Conservation (phyloP, 2,113 vertebrate species). For the Thamnaconus septentrionalis region DNA sequence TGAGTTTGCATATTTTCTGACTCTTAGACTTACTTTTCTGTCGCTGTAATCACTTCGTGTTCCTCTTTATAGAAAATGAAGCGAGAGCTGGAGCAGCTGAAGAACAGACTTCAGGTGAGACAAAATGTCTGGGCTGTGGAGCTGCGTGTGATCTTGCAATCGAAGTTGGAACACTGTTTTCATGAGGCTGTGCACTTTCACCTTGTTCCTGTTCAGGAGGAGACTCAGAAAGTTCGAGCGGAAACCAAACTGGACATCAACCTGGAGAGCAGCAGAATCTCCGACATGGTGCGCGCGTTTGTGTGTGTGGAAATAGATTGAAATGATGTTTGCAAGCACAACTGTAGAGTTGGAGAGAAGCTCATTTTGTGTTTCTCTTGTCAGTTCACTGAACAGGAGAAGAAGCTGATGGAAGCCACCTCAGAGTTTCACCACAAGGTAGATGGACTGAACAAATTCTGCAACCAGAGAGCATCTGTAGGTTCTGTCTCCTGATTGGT, state of each 20-base stretch:
- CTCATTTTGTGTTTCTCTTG: conserved; percentile 4
- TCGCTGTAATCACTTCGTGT: background rate
- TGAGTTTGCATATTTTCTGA: background rate
- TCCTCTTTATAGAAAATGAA: conserved; percentile 88
- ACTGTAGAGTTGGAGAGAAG: background rate
- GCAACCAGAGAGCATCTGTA: background rate
- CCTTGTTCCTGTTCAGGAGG: conserved; percentile 75
- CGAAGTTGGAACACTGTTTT: background rate
- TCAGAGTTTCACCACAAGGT: conserved; percentile 91
- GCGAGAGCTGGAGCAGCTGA: conserved; percentile 90
- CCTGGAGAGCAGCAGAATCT: conserved; percentile 89
- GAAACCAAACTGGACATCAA: conserved; percentile 95
- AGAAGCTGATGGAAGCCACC: conserved; percentile 88
- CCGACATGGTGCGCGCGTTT: conserved; percentile 82
- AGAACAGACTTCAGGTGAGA: conserved; percentile 85
- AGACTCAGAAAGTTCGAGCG: conserved; percentile 84
- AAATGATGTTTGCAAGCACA: background rate
- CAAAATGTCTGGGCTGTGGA: background rate
- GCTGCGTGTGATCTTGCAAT: background rate
- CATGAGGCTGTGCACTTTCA: background rate
- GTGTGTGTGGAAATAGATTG: background rate
- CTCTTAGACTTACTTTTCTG: background rate
- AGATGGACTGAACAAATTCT: background rate
- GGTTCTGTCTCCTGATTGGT: background rate
- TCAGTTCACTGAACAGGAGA: conserved; percentile 95